Evolutionary conservation across 1,140 invertebrate species (phyloP), one percentile per base, ranked within the genome.

Genomic region (Drosophila tropicalis): DNA sequence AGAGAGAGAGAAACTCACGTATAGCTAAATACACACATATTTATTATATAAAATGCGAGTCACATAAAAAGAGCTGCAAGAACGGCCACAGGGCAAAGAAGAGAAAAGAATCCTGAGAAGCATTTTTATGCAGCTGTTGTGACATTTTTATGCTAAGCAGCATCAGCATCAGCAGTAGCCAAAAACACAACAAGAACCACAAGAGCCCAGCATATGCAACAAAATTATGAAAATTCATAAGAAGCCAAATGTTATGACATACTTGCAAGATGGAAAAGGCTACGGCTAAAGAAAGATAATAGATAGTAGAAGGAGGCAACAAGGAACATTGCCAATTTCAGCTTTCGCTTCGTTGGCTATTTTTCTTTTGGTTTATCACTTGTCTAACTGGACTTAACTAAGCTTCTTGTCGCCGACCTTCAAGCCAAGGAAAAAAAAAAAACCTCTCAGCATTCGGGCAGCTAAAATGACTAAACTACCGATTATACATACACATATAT

Each of bases 211-310:
- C 22, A 54, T 36, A 17, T 15, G 15, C 41, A 84, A 80, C 83
- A 84, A 86, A 86, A 85, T 85, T 86, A 85, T 85, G 82, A 85
- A 86, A 86, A 86, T 87, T 86, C 83, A 87, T 86, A 83, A 86
- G 79, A 87, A 79, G 67, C 79, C 82, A 86, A 86, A 87, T 87
- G 76, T 87, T 87, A 87, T 82, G 83, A 79, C 82, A 85, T 86
- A 72, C 66, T 85, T 78, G 29, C 70, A 63, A 73, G 62, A 60
- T 32, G 58, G 65, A 19, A 7, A 62, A 9, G 25, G 56, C 32
- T 9, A 58, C 12, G 12, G 32, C 17, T 5, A 34, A 7, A 19
- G 5, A 58, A 13, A 36, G 29, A 34, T 36, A 12, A 36, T 36
- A 12, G 34, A 12, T 36, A 12, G 34, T 12, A 34, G 19, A 56